phyloP scores from a whole-genome alignment of 1,140 invertebrate species.

The Macrocentrus cingulum region DNA sequence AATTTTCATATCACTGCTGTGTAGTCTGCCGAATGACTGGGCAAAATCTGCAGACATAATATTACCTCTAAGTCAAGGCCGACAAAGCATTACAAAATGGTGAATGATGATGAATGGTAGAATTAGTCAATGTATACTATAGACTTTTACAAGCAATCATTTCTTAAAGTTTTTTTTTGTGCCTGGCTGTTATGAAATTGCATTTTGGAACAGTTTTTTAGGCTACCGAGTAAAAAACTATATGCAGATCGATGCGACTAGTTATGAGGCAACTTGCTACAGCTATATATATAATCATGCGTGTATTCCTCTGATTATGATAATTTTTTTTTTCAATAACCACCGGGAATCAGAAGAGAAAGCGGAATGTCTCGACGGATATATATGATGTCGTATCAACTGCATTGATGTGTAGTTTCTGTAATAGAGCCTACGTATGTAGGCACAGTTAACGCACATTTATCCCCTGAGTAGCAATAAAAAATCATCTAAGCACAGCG shows the following conservation, averaged over 20 bases:
- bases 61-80: conserved; percentile 12
- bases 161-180: too few species aligned
- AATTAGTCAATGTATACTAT: too few species aligned
- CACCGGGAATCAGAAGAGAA: conserved; percentile 19
- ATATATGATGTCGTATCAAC: conserved; percentile 3
- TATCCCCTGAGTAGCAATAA: conserved; percentile 1
- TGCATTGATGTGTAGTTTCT: neutral
- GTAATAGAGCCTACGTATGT: neutral
- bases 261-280: neutral
- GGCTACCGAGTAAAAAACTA: too few species aligned
- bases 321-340: conserved; percentile 7
- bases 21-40: too few species aligned
- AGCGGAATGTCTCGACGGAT: conserved; percentile 14
- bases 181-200: too few species aligned
- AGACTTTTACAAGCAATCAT: too few species aligned
- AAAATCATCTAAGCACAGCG: neutral
- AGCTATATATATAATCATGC: neutral
- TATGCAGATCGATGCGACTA: neutral
- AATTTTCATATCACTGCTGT: too few species aligned
- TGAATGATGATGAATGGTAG: neutral
- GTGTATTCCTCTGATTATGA: conserved; percentile 1
- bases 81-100: conserved; percentile 10
- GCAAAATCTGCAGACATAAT: conserved; percentile 9
- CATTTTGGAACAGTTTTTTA: neutral
- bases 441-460: neutral